Evolutionary conservation across 2,888 invertebrate species (phyloP).

Genomic region (Ochropleura plecta): DNA sequence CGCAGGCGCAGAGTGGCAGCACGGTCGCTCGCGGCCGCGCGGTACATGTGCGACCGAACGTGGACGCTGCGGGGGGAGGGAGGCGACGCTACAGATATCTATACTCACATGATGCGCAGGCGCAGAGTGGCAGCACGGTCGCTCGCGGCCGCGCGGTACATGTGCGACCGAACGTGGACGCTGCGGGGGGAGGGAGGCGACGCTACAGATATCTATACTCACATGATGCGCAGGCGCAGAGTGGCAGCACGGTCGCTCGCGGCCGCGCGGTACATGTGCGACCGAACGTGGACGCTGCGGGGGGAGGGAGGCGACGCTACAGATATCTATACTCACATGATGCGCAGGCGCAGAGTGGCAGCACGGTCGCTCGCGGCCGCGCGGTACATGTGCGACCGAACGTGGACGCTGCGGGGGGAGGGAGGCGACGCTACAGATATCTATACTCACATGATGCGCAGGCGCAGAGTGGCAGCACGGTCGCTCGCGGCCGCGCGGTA

Average conservation of each 20-base stretch:
- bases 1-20: conserved; percentile 86
- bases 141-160: conserved; percentile 91
- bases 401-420: conserved; percentile 90
- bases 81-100: too few relatives aligned
- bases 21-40: conserved; percentile 84
- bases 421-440: too few relatives aligned
- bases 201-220: conserved; percentile 54
- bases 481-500: conserved; percentile 90
- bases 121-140: conserved; percentile 86
- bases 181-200: conserved; percentile 73
- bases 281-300: conserved; percentile 94
- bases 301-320: too few relatives aligned
- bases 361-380: conserved; percentile 86
- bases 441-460: conserved; percentile 81
- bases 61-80: conserved; percentile 89
- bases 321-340: conserved; percentile 75
- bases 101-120: conserved; percentile 83
- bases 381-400: conserved; percentile 97
- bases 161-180: conserved; percentile 97
- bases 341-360: conserved; percentile 86
- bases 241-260: conserved; percentile 87
- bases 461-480: conserved; percentile 87
- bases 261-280: conserved; percentile 94
- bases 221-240: conserved; percentile 86
- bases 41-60: conserved; percentile 97